Conservation (phyloP, 2,888 invertebrate species). For the Cylindroiulus punctatus region DNA sequence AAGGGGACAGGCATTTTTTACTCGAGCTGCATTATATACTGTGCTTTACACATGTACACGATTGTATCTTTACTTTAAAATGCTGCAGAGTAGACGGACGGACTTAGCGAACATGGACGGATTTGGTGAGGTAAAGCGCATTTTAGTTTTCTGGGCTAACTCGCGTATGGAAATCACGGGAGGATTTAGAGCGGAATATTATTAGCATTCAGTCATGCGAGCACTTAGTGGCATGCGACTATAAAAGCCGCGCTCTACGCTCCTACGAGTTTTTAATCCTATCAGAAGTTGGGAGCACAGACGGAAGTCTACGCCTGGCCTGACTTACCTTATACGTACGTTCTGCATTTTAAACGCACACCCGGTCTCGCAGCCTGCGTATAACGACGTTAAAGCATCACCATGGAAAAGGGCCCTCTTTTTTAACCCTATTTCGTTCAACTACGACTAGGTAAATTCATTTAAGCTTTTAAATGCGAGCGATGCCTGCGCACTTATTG, state of each 20-base stretch:
- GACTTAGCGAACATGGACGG: too few relatives aligned
- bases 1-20: too few relatives aligned
- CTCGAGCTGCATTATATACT: too few relatives aligned
- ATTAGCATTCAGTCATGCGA: not conserved
- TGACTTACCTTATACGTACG: not conserved
- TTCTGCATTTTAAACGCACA: not conserved
- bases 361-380: too few relatives aligned
- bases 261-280: not conserved
- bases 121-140: too few relatives aligned
- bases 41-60: too few relatives aligned
- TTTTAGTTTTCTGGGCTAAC: too few relatives aligned
- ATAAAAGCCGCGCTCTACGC: not conserved
- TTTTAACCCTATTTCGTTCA: not conserved
- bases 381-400: too few relatives aligned
- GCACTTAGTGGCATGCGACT: not conserved
- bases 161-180: not conserved
- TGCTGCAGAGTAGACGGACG: too few relatives aligned
- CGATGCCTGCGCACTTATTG: not conserved
- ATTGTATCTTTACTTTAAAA: too few relatives aligned
- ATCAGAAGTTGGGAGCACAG: not conserved
- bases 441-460: not conserved
- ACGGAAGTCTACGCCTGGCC: not conserved
- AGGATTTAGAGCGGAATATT: conserved; percentile 29
- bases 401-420: not conserved
- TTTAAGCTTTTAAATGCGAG: not conserved